These are phyloP conservation scores for Enteromius unitaeniatus DNA, from an alignment of 2,797 vertebrate species.

Conservation along the genomic window DNA sequence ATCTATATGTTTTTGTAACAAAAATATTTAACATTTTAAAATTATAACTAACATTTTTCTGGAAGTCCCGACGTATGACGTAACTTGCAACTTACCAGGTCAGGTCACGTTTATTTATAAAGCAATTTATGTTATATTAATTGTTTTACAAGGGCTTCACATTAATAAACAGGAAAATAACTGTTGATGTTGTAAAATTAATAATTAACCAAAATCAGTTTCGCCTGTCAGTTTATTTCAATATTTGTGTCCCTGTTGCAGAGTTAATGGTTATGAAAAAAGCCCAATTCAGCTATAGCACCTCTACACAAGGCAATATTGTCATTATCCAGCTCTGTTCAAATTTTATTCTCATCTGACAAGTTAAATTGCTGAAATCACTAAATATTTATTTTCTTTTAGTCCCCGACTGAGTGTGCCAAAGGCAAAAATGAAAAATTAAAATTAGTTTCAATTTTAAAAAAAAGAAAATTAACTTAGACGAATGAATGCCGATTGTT, in stretches of 20 bases:
- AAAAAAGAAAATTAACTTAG: background rate
- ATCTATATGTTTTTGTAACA: no score
- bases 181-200: background rate
- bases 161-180: background rate
- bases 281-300: background rate
- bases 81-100: background rate
- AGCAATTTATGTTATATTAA: background rate
- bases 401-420: background rate
- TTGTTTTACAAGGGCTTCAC: background rate
- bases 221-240: background rate
- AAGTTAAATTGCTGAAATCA: background rate
- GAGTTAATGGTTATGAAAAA: background rate
- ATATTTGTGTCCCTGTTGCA: background rate
- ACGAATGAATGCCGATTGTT: background rate
- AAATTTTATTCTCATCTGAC: background rate
- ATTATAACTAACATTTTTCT: no score
- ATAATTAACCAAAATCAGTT: background rate
- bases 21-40: no score
- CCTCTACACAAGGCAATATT: background rate
- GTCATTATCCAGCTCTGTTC: background rate
- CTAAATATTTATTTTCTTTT: background rate
- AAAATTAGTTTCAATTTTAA: background rate
- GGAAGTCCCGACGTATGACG: no score
- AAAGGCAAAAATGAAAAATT: background rate
- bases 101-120: background rate